A percentile compares a stretch with the other conserved stretches of the same genome.
Evolutionary conservation across 2,888 invertebrate genomes (phyloP).

Genomic region (Hedya salicella): DNA sequence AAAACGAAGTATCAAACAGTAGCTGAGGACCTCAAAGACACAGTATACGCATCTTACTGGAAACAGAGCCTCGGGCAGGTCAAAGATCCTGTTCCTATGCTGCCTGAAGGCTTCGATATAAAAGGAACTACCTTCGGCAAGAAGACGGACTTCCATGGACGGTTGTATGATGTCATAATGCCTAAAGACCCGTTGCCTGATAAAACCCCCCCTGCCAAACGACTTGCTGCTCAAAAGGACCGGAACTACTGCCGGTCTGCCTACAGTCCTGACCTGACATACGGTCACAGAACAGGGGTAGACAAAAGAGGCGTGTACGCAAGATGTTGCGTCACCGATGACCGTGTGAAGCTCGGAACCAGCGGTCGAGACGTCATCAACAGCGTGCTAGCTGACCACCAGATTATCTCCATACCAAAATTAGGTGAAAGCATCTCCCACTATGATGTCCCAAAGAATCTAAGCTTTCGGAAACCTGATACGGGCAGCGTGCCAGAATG

Average conservation of each 20-base stretch:
- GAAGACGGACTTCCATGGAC: constrained; percentile 57
- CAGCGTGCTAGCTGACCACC: constrained; percentile 72
- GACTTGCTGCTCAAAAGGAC: constrained; percentile 59
- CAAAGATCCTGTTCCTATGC: constrained; percentile 68
- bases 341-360: constrained; percentile 65
- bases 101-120: constrained; percentile 70
- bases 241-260: constrained; percentile 72
- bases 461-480: constrained; percentile 74
- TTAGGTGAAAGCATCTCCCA: constrained; percentile 76
- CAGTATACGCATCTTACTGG: constrained; percentile 72
- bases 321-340: constrained; percentile 74
- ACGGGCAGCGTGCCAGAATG: constrained; percentile 78
- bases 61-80: constrained; percentile 62
- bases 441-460: constrained; percentile 80
- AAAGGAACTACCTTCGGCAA: constrained; percentile 67
- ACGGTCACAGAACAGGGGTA: constrained; percentile 70
- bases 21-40: constrained; percentile 69
- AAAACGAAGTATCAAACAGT: constrained; percentile 71
- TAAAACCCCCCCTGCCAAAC: constrained; percentile 60
- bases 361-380: constrained; percentile 64
- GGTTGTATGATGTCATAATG: constrained; percentile 72
- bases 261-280: constrained; percentile 72
- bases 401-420: constrained; percentile 62
- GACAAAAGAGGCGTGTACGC: constrained; percentile 80
- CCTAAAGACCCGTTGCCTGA: constrained; percentile 67